Percentiles rank a stretch among this genome's conserved stretches.
These are phyloP conservation scores for Epicauta chinensis DNA, from an alignment of 1,140 invertebrate species.

Conservation along the genomic window DNA sequence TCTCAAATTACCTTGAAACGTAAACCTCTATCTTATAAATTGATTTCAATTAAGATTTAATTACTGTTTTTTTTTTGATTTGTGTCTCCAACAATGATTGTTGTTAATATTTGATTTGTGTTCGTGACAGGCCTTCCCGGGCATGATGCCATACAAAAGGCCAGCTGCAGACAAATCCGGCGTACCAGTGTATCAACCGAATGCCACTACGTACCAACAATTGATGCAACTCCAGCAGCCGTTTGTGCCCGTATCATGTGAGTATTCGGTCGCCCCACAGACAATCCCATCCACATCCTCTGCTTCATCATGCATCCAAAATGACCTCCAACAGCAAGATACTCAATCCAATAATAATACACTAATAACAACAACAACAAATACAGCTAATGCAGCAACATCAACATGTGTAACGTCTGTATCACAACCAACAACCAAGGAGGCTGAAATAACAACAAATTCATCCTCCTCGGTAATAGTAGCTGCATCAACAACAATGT, in stretches of 20 bases:
- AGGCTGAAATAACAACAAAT: slow-evolving; percentile 16
- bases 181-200: slow-evolving; percentile 90
- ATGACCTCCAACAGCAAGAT: slow-evolving; percentile 13
- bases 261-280: slow-evolving; percentile 69
- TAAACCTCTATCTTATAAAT: too few species aligned
- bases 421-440: slow-evolving; percentile 8
- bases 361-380: slow-evolving; percentile 41
- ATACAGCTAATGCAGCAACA: slow-evolving; percentile 32
- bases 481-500: slow-evolving; percentile 2
- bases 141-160: slow-evolving; percentile 91
- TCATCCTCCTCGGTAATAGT: slow-evolving; percentile 1
- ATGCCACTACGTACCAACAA: slow-evolving; percentile 86
- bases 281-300: slow-evolving; percentile 30
- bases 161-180: slow-evolving; percentile 91
- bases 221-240: slow-evolving; percentile 92
- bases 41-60: neutral
- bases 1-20: too few species aligned
- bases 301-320: slow-evolving; percentile 32
- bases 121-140: slow-evolving; percentile 74
- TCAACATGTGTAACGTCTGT: slow-evolving; percentile 18
- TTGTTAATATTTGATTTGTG: neutral
- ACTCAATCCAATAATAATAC: neutral
- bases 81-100: neutral
- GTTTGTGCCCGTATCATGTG: slow-evolving; percentile 88
- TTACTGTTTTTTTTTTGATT: neutral